Evolutionary conservation across 1,140 invertebrate species (phyloP).

Genomic region (Schlechtendalia chinensis): DNA sequence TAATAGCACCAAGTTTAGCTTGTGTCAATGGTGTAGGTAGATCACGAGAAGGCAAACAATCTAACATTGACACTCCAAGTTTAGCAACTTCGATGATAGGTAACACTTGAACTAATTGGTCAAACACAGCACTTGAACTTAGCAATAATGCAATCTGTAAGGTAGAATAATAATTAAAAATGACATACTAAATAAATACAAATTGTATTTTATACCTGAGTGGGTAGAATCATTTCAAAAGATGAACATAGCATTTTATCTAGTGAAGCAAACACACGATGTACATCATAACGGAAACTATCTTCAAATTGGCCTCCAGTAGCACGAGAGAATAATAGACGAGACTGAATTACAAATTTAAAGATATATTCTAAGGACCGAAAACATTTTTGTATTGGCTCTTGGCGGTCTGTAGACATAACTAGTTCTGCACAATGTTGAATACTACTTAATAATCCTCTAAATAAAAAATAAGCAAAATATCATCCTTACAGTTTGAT

Average conservation of each 20-base stretch:
- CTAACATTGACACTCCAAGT: slow-evolving; percentile 68
- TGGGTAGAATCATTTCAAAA: slow-evolving; percentile 71
- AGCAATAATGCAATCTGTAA: slow-evolving; percentile 63
- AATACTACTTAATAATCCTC: slow-evolving; percentile 81
- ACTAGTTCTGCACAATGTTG: slow-evolving; percentile 89
- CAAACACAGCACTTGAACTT: slow-evolving; percentile 57
- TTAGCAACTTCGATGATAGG: slow-evolving; percentile 67
- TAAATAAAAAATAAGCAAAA: slow-evolving; percentile 55
- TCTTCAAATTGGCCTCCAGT: slow-evolving; percentile 86
- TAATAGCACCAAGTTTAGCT: slow-evolving; percentile 72
- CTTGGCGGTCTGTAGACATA: slow-evolving; percentile 77
- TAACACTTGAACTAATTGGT: slow-evolving; percentile 59
- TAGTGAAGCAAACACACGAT: slow-evolving; percentile 72
- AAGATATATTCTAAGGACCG: slow-evolving; percentile 91
- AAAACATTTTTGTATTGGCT: slow-evolving; percentile 86
- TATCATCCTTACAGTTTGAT: neutral
- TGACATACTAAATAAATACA: neutral
- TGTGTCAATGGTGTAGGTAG: slow-evolving; percentile 65
- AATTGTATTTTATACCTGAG: slow-evolving; percentile 64
- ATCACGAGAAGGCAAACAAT: slow-evolving; percentile 65
- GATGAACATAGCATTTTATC: slow-evolving; percentile 72
- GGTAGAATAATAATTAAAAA: slow-evolving; percentile 41
- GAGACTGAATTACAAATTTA: slow-evolving; percentile 90
- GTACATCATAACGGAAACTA: slow-evolving; percentile 75
- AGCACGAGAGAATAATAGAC: slow-evolving; percentile 81